Percentiles rank a stretch among this genome's conserved stretches.
phyloP scores from a whole-genome alignment of 2,113 vertebrate species.

The Ranitomeya imitator region DNA sequence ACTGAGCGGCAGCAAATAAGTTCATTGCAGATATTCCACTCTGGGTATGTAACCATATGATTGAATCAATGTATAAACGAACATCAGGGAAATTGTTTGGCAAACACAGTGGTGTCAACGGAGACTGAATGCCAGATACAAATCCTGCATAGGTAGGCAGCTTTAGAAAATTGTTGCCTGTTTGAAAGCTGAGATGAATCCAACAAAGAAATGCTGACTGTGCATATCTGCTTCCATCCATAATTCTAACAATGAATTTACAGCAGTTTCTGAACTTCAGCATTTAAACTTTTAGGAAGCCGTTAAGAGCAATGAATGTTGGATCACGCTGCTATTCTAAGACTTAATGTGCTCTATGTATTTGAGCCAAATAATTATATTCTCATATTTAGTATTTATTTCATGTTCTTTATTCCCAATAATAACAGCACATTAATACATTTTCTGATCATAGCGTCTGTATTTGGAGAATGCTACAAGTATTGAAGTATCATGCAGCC shows the following conservation, averaged over 20 bases:
- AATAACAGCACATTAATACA: not conserved
- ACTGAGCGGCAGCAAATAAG: not conserved
- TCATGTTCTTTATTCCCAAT: not conserved
- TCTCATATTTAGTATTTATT: constrained; percentile 1
- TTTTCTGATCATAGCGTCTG: not conserved
- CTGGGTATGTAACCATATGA: constrained; percentile 4
- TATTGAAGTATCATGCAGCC: not conserved
- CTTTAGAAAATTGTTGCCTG: constrained; percentile 49
- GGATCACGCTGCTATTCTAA: not conserved
- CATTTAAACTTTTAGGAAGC: constrained; percentile 18
- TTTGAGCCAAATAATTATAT: not conserved
- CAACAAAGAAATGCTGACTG: constrained; percentile 37
- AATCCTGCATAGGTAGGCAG: constrained; percentile 49
- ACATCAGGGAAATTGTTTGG: constrained; percentile 48
- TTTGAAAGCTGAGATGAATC: constrained; percentile 39
- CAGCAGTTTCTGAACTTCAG: constrained; percentile 10
- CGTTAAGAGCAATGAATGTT: not conserved
- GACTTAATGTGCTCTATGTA: not conserved
- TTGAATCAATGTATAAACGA: constrained; percentile 46
- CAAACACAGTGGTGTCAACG: constrained; percentile 40
- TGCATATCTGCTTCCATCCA: not conserved
- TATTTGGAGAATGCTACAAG: not conserved
- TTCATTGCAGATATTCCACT: not conserved
- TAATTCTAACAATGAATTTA: constrained; percentile 33
- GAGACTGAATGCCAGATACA: constrained; percentile 46